Evolutionary conservation across 2,113 vertebrate genomes (phyloP).

Genomic region (Odontesthes bonariensis): DNA sequence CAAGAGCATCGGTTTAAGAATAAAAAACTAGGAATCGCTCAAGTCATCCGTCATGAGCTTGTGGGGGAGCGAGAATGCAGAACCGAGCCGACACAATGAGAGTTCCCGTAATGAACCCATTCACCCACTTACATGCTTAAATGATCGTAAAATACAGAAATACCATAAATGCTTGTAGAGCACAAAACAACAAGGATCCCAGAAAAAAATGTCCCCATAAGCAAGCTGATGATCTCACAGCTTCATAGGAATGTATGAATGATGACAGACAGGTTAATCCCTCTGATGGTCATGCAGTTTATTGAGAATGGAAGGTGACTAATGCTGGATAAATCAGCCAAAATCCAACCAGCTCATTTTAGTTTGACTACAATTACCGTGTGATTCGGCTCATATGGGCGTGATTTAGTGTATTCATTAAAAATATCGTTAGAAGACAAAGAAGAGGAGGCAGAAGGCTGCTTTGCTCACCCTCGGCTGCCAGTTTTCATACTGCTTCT

Average conservation of each 20-base stretch:
- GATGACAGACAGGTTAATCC: not conserved
- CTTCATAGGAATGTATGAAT: not conserved
- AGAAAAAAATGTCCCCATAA: too few species aligned
- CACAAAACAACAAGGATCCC: too few species aligned
- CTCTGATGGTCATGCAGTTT: not conserved
- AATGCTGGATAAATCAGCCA: too few species aligned
- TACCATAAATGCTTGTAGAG: too few species aligned
- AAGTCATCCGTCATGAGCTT: not conserved
- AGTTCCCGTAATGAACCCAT: too few species aligned
- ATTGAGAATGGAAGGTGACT: not conserved
- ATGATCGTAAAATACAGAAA: too few species aligned
- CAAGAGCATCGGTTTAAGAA: slow-evolving; percentile 13
- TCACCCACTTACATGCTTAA: too few species aligned
- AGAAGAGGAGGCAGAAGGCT: not conserved
- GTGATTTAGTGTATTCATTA: not conserved
- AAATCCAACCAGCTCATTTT: not conserved
- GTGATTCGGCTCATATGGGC: not conserved
- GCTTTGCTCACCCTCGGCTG: slow-evolving; percentile 92
- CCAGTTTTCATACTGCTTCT: slow-evolving; percentile 99
- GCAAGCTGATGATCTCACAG: not conserved
- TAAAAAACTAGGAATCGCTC: slow-evolving; percentile 19
- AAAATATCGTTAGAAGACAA: not conserved
- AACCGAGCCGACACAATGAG: too few species aligned
- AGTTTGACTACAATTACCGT: not conserved
- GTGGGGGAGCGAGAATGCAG: too few species aligned